Evolutionary conservation across 2,113 vertebrate genomes (phyloP).

Genomic region (Sturnus vulgaris): DNA sequence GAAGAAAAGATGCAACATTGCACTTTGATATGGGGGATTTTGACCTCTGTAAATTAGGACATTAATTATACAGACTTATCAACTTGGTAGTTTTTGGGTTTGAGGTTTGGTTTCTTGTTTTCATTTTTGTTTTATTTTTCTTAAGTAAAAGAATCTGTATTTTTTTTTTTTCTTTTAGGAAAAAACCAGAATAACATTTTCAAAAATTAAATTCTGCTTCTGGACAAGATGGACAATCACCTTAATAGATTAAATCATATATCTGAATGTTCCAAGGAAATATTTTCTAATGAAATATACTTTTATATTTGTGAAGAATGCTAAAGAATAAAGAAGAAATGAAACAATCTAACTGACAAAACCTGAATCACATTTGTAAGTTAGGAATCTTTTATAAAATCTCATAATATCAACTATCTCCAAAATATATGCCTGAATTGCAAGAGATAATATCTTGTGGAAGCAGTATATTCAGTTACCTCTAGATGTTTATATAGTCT

Average conservation of each 20-base stretch:
- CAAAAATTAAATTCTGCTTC: not conserved
- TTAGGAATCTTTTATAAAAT: not conserved
- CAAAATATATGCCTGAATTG: not conserved
- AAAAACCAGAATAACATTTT: not conserved
- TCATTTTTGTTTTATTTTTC: too few species aligned
- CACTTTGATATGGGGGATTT: not conserved
- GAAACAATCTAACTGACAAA: not conserved
- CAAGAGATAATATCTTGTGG: not conserved
- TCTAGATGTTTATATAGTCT: not conserved
- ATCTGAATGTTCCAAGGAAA: not conserved
- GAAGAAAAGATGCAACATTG: not conserved
- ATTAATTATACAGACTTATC: not conserved
- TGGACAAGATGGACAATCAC: not conserved
- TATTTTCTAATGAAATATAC: not conserved
- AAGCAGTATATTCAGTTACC: not conserved
- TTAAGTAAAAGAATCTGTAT: not conserved
- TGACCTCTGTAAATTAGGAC: not conserved
- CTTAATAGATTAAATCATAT: not conserved
- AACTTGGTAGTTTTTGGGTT: not conserved
- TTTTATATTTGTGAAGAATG: not conserved
- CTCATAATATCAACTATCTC: not conserved
- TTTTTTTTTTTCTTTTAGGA: not conserved
- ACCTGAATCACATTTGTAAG: not conserved
- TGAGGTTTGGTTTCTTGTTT: not conserved
- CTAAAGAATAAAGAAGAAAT: not conserved